phyloP scores from a whole-genome alignment of 1,140 invertebrate species.

The Dendrolimus kikuchii region DNA sequence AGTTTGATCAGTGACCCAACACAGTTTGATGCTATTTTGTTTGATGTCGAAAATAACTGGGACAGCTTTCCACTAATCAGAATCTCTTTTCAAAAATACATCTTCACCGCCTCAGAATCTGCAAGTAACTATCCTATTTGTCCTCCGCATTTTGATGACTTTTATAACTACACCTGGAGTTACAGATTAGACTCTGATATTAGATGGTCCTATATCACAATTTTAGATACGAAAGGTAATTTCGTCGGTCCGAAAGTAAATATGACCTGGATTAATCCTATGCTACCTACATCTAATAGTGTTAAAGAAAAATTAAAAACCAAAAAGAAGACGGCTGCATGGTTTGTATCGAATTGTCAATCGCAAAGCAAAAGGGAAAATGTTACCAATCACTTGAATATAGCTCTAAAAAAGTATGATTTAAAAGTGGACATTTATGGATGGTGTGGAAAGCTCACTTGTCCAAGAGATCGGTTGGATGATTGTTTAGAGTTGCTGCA shows the following conservation, averaged over 20 bases:
- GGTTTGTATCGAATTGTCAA: slow-evolving; percentile 43
- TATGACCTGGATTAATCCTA: slow-evolving; percentile 38
- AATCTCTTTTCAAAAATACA: slow-evolving; percentile 30
- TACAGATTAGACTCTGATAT: slow-evolving; percentile 48
- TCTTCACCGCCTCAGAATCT: slow-evolving; percentile 40
- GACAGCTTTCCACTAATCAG: slow-evolving; percentile 27
- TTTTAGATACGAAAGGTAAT: slow-evolving; percentile 29
- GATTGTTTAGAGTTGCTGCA: slow-evolving; percentile 36
- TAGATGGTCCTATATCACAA: slow-evolving; percentile 22
- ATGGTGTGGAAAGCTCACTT: slow-evolving; percentile 32
- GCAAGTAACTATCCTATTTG: slow-evolving; percentile 33
- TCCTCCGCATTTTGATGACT: slow-evolving; percentile 26
- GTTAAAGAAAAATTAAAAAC: slow-evolving; percentile 23
- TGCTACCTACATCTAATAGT: slow-evolving; percentile 20
- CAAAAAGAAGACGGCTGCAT: slow-evolving; percentile 44
- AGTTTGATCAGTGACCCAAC: slow-evolving; percentile 27
- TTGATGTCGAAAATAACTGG: slow-evolving; percentile 44
- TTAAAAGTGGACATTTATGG: slow-evolving; percentile 42
- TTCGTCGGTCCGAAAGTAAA: slow-evolving; percentile 36
- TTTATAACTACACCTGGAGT: slow-evolving; percentile 44
- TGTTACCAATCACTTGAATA: slow-evolving; percentile 18
- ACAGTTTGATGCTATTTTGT: slow-evolving; percentile 46
- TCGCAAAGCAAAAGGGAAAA: slow-evolving; percentile 16
- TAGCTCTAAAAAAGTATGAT: slow-evolving; percentile 24
- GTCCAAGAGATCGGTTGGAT: slow-evolving; percentile 30